Base-by-base conservation (phyloP, 2,113 vertebrate species). In the Psettodes erumei region DNA sequence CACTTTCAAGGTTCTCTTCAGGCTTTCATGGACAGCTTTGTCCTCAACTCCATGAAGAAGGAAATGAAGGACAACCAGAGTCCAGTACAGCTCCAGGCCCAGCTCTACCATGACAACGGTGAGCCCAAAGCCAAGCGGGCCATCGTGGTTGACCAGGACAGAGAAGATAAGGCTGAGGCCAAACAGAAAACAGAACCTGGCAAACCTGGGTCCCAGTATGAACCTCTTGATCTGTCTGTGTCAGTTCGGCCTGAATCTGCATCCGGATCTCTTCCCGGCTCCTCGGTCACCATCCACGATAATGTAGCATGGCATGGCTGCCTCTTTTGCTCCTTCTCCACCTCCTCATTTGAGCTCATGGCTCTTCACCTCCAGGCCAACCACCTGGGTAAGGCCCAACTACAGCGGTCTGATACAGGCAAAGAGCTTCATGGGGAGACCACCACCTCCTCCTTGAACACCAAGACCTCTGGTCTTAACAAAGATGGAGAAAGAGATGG, bases 21-120 rank as follows among this genome's bases (percentile, higher is more conserved):
- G 76, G 96, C 98, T 18, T 98, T 99, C 90, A 98, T 99, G 97
- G 98, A 99, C 94, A 98, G 83, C 89, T 99, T 98, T 75, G 97
- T 98, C 79, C 93, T 98, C 55, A 95, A 92, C 90, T 97, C 96
- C 79, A 91, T 98, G 93, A 98, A 97, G 93, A 99, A 97, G 83
- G 96, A 98, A 62, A 94, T 94, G 77, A 97, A 96, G 86, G 97
- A 97, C 70, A 96, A 69, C 71, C 91, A 92, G 64, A 90, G 62
- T 72, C 79, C 95, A 83, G 88, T 54, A 42, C 71, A 93, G 90
- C 16, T 91, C 54, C 90, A 83, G 28, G 61, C 81, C 54, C 92
- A 93, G 75, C 87, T 89, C 70, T 94, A 93, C 84, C 89, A 91
- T 59, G 96, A 98, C 25, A 91, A 93, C 0, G 90, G 94, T 8